Evolutionary conservation across 2,888 invertebrate genomes (phyloP), one percentile per base, ranked within the genome.

Genomic region (Scaptomyza tumidula): DNA sequence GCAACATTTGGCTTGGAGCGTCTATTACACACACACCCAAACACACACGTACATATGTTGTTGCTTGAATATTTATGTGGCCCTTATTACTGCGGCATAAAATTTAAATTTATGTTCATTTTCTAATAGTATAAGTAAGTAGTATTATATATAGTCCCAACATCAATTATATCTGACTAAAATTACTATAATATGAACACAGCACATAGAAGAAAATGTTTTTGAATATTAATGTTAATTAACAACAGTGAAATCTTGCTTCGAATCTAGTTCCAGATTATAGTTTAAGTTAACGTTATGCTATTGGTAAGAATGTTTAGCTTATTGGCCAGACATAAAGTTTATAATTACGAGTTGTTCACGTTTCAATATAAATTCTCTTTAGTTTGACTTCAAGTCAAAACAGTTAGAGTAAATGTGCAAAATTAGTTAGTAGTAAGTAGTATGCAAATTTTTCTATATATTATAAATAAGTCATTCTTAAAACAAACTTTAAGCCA

Each of bases 1-100:
- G 84, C 81, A 86, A 88, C 88, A 81, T 78, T 86, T 84, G 79
- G 79, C 82, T 77, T 80, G 67, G 61, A 68, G 76, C 80, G 60
- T 71, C 67, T 80, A 80, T 83, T 75, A 75, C 67, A 33, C 10
- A 41, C 6, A 35, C 4, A 13, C 35, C 13, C 35, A 13, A 13
- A 35, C 35, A 13, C 5, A 35, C 16, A 41, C 2, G 19, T 19
- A 19, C 11, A 10, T 43, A 43, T 14, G 52, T 31, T 31, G 56
- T 24, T 62, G 66, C 67, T 76, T 86, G 82, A 75, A 89, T 89
- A 85, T 88, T 86, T 84, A 88, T 86, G 81, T 16, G 41, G 10
- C 16, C 72, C 71, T 45, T 60, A 53, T 58, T 37, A 71, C 44
- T 58, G 49, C 45, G 24, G 69, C 70, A 74, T 75, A 74, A 75